Evolutionary conservation across 2,797 vertebrate genomes (phyloP), one percentile per base, ranked within the genome.

Genomic region (Mus minutoides): DNA sequence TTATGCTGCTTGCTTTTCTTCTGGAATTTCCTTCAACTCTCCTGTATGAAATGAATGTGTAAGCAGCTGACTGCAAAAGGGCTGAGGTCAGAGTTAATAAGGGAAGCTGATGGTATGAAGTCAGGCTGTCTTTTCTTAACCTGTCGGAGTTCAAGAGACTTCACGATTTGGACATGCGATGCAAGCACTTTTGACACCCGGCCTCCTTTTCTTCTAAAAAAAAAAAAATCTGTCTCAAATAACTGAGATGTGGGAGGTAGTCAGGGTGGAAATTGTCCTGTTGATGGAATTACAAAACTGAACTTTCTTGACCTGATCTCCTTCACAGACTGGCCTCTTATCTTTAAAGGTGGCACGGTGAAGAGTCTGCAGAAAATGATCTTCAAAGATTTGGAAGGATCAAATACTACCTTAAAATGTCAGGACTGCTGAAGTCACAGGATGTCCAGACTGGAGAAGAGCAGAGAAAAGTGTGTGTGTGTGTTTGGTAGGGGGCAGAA

Each of bases 1-100:
- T 98, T 98, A 97, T 97, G 96, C 75, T 97, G 94, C 96, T 95
- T 98, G 97, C 97, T 98, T 98, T 98, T 98, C 98, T 98, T 96
- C 73, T 93, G 96, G 97, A 98, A 97, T 98, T 98, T 98, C 97
- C 52, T 83, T 88, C 86, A 95, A 84, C 92, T 98, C 95, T 97
- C 91, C 89, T 94, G 52, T 92, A 96, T 87, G 95, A 98, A 98
- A 98, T 97, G 91, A 86, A 97, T 98, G 95, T 97, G 96, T 98
- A 98, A 96, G 98, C 95, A 86, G 96, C 76, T 97, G 97, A 98
- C 97, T 97, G 98, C 98, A 97, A 98, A 98, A 98, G 95, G 92
- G 97, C 97, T 97, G 97, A 98, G 98, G 98, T 98, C 98, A 98
- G 92, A 98, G 92, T 97, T 97, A 97, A 97, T 97, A 98, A 97